Percentiles rank a stretch among this genome's conserved stretches.
Evolutionary conservation across 2,888 invertebrate species (phyloP).

Genomic region (Drosophila longiperda): DNA sequence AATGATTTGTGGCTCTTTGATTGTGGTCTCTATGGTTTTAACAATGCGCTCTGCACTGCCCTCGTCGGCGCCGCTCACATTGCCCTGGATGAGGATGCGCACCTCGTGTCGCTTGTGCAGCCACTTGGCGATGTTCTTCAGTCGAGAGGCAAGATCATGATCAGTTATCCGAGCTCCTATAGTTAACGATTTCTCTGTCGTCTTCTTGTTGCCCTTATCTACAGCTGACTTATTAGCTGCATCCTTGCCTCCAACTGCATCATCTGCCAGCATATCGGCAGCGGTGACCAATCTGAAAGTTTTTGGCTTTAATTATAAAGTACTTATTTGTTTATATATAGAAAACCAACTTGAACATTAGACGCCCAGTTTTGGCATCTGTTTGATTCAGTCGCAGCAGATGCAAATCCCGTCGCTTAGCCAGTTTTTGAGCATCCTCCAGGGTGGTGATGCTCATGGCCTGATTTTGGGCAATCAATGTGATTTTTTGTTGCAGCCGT

Average conservation of each 20-base stretch:
- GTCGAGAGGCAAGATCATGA: constrained; percentile 88
- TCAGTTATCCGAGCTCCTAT: constrained; percentile 88
- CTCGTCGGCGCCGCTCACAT: constrained; percentile 55
- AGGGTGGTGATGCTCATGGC: constrained; percentile 87
- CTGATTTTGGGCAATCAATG: constrained; percentile 87
- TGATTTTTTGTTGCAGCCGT: constrained; percentile 86
- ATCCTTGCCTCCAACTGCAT: constrained; percentile 63
- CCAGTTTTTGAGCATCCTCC: constrained; percentile 89
- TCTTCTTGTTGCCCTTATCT: constrained; percentile 85
- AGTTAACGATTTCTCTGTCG: constrained; percentile 88
- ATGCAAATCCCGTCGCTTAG: constrained; percentile 89
- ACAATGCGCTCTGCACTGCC: constrained; percentile 86
- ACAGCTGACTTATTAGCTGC: constrained; percentile 11
- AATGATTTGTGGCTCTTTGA: constrained; percentile 85
- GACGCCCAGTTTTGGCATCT: constrained; percentile 89
- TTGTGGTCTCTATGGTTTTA: constrained; percentile 86
- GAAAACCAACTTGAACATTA: constrained; percentile 87
- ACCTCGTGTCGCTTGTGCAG: constrained; percentile 89
- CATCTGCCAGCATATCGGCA: constrained; percentile 88
- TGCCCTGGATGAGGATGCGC: constrained; percentile 80
- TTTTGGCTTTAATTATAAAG: neutral
- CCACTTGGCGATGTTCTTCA: constrained; percentile 89
- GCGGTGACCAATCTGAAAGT: constrained; percentile 87
- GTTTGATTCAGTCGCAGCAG: constrained; percentile 89
- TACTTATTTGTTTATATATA: neutral